Evolutionary conservation across 2,797 vertebrate species (phyloP), one percentile per base, ranked within the genome.

Genomic region (Sarcoramphus papa): DNA sequence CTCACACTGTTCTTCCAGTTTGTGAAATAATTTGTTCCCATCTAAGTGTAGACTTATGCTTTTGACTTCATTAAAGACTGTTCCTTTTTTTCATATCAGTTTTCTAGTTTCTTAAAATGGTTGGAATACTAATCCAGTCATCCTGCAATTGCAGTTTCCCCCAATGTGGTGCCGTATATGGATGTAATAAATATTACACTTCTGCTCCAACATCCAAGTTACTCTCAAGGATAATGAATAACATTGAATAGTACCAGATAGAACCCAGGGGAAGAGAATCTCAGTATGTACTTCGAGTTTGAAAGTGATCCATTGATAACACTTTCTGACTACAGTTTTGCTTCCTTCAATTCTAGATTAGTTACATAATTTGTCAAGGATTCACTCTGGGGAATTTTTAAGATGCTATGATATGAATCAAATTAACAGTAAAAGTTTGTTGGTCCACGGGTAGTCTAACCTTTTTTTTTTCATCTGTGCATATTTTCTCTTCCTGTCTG

Each of bases 381-480:
- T 33, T 63, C n/a, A 43, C 13, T 59, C 27, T 30, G 24, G 8
- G 31, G 27, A 72, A 56, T 50, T 33, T 67, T 25, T 56, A 25
- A 83, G 9, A 15, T 41, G 2, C 4, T 77, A 9, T 33, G 27
- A 27, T 64, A 30, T 35, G 30, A 91, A 77, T 62, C 5, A 65
- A 84, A 62, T 65, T 18, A 31, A 21, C 4, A 65, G 18, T 67
- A 70, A 64, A 68, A 0, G 1, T 86, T 76, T 83, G 3, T 80
- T 2, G 0, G 5, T 43, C 17, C 6, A 23, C 2, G 2, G 19
- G 19, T 40, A 56, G 14, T 35, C 31, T 41, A 48, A 48, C 6
- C 2, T 27, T 9, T 33, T 67, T 67, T 47, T 80, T 92, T 83
- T 59, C 3, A 25, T 22, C 23, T 65, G 1, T 28, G 12, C 27